Conservation (phyloP, 2,888 invertebrate genomes). For the Hemithea aestivaria region DNA sequence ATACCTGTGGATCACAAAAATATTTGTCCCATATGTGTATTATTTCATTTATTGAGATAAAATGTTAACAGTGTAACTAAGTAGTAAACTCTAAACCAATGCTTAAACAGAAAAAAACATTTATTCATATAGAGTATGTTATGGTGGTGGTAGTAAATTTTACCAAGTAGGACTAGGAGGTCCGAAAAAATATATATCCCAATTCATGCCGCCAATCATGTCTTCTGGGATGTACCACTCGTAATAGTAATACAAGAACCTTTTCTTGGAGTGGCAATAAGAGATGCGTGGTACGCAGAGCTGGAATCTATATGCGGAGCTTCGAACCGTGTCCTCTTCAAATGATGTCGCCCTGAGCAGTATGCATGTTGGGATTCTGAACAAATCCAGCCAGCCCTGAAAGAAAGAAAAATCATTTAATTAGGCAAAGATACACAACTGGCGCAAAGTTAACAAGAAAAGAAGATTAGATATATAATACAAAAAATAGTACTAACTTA, state of each 20-base stretch:
- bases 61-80: no score
- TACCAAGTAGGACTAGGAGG: slow-evolving; percentile 31
- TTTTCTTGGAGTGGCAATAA: slow-evolving; percentile 37
- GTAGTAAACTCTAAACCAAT: no score
- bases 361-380: slow-evolving; percentile 56
- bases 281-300: slow-evolving; percentile 53
- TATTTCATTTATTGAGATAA: no score
- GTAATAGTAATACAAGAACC: slow-evolving; percentile 46
- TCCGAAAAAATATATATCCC: slow-evolving; percentile 51
- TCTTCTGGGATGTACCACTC: slow-evolving; percentile 50
- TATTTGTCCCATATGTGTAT: no score
- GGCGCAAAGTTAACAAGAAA: no score
- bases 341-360: slow-evolving; percentile 37
- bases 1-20: no score
- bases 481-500: no score
- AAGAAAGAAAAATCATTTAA: slow-evolving; percentile 18
- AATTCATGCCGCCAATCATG: slow-evolving; percentile 33
- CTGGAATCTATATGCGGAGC: slow-evolving; percentile 49
- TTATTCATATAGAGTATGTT: no score
- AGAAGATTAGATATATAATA: no score
- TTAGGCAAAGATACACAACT: no score
- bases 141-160: no score
- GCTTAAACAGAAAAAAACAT: no score
- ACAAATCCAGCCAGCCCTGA: slow-evolving; percentile 51
- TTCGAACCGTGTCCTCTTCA: slow-evolving; percentile 37